Percentiles rank a stretch among this genome's conserved stretches.
These are phyloP conservation scores for Apostichopus leukothele DNA, from an alignment of 53 echinoderm and acorn worm genomes.

Conservation along the genomic window DNA sequence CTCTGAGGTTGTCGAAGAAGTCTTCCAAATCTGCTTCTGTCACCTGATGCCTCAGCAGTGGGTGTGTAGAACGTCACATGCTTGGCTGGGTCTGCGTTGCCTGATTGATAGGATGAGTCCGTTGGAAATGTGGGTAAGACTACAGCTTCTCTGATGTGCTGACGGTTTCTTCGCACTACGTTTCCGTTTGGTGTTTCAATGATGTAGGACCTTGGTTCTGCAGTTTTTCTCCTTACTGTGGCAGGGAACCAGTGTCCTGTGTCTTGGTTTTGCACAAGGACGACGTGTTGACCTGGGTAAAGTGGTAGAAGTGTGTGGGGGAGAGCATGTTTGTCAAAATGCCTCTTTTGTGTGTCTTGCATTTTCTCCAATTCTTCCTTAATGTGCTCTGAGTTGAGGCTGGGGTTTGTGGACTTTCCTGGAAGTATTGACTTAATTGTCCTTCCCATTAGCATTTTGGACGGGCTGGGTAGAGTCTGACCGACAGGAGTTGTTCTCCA, in stretches of 20 bases:
- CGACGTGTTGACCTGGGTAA: constrained; percentile 24
- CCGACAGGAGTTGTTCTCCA: neutral
- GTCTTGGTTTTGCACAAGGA: constrained; percentile 14
- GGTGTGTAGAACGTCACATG: too few species aligned
- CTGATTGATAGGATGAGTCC: too few species aligned
- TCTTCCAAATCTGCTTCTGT: too few species aligned
- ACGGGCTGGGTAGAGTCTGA: neutral
- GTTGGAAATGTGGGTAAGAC: neutral
- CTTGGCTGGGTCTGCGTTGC: too few species aligned
- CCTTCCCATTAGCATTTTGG: constrained; percentile 22
- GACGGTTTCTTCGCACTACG: constrained; percentile 8
- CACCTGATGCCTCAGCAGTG: too few species aligned
- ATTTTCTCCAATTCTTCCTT: constrained; percentile 24
- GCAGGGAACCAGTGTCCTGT: constrained; percentile 24
- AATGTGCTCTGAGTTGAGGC: neutral
- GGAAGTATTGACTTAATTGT: constrained; percentile 16
- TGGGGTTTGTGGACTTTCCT: neutral
- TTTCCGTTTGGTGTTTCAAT: constrained; percentile 37
- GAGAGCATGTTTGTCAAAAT: constrained; percentile 16
- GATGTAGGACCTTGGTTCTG: constrained; percentile 22
- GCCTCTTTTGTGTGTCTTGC: constrained; percentile 11
- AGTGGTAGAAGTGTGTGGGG: constrained; percentile 3
- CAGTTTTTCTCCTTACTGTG: neutral
- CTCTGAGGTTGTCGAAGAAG: too few species aligned
- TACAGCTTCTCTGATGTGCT: constrained; percentile 13